Conservation (phyloP, 2,113 vertebrate species). For the Mastomys natalensis region DNA sequence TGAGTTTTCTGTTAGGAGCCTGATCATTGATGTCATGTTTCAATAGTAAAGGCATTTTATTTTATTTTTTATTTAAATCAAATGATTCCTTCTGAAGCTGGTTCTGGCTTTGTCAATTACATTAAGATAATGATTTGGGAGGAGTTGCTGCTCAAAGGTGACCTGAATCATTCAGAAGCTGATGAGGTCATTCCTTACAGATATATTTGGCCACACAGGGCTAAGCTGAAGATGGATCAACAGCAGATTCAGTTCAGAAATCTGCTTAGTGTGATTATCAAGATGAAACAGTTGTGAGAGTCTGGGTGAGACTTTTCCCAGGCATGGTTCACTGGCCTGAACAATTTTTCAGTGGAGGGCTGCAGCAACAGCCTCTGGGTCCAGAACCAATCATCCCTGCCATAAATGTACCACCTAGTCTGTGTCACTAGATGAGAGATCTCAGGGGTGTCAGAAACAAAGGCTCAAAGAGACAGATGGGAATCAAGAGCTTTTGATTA, state of each 20-base stretch:
- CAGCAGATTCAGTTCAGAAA: neutral
- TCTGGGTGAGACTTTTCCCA: neutral
- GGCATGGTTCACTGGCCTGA: neutral
- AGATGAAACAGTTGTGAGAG: neutral
- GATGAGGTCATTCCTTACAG: neutral
- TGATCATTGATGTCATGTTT: neutral
- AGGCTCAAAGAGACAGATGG: neutral
- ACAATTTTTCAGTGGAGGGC: neutral
- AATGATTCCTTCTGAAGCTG: neutral
- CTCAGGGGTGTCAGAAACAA: neutral
- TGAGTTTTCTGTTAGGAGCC: neutral
- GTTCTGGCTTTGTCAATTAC: neutral
- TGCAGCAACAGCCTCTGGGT: neutral
- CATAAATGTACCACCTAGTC: neutral
- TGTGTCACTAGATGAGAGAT: neutral
- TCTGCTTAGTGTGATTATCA: conserved; percentile 10
- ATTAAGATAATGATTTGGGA: neutral
- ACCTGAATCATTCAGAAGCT: neutral
- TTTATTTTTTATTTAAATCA: neutral
- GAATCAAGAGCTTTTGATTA: neutral
- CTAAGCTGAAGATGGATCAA: neutral
- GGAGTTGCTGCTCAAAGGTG: neutral
- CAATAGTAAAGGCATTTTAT: neutral
- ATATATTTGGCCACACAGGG: neutral
- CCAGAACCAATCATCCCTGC: neutral